These are phyloP conservation scores for Acrocephalus arundinaceus DNA, from an alignment of 2,113 vertebrate species.

Conservation along the genomic window DNA sequence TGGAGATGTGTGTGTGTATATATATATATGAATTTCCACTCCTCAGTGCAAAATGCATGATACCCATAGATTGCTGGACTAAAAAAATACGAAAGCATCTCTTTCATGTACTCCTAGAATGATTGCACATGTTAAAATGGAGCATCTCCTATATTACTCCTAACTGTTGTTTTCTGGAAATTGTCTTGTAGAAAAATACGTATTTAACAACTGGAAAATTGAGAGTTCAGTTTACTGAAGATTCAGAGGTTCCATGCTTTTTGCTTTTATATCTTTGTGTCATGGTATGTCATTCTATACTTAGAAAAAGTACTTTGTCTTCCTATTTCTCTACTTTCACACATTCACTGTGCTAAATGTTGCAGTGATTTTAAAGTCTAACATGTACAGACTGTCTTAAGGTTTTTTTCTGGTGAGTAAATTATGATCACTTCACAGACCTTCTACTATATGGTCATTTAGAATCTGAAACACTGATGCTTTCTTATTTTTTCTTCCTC, in stretches of 20 bases:
- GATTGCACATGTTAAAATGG: not conserved
- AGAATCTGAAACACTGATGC: not conserved
- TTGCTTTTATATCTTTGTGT: not conserved
- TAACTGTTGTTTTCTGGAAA: not conserved
- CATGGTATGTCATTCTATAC: not conserved
- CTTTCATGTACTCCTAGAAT: not conserved
- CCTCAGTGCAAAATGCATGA: not conserved
- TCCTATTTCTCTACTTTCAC: not conserved
- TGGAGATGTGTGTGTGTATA: accelerated
- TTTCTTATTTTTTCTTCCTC: not conserved
- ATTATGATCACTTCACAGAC: not conserved
- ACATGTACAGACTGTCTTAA: no score
- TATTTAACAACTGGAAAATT: not conserved
- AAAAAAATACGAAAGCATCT: not conserved
- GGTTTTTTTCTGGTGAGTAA: not conserved
- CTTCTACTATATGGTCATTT: not conserved
- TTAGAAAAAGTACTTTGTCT: not conserved
- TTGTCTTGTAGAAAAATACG: not conserved
- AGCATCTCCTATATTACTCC: not conserved
- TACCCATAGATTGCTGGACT: not conserved
- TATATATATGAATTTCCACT: not conserved
- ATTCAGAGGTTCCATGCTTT: not conserved
- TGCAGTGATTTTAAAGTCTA: not conserved
- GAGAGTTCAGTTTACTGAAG: not conserved
- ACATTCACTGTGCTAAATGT: not conserved